These are phyloP conservation scores for Centruroides sculpturatus DNA, from an alignment of 1,140 invertebrate species.

Conservation along the genomic window DNA sequence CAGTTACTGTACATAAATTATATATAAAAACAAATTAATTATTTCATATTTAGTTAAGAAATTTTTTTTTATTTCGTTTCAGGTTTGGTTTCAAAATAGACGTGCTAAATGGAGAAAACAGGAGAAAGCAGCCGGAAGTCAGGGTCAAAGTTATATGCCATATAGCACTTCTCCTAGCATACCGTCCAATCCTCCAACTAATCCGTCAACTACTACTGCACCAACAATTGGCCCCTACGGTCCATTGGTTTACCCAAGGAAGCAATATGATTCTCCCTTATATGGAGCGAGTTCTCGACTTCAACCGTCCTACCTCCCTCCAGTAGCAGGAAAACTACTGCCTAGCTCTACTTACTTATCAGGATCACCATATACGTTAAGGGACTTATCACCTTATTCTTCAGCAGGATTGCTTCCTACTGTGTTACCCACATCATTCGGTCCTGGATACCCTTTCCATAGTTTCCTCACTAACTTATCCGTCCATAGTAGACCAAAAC, in stretches of 20 bases:
- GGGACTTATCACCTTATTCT: constrained; percentile 10
- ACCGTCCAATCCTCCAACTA: constrained; percentile 6
- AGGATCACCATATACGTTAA: constrained; percentile 3
- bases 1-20: no score
- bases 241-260: constrained; percentile 6
- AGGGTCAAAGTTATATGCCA: constrained; percentile 12
- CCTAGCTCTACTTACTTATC: constrained; percentile 4
- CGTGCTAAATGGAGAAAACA: constrained; percentile 80
- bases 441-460: constrained; percentile 30
- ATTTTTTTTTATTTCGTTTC: constrained; percentile 19
- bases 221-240: not conserved
- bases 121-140: constrained; percentile 16
- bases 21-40: not conserved
- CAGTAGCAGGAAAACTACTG: constrained; percentile 1
- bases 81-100: constrained; percentile 93
- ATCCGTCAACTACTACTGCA: not conserved
- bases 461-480: constrained; percentile 66
- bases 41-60: not conserved
- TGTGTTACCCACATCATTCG: constrained; percentile 44
- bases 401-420: constrained; percentile 5
- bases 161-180: constrained; percentile 8
- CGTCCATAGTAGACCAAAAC: constrained; percentile 39
- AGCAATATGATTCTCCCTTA: constrained; percentile 3
- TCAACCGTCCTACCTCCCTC: constrained; percentile 6
- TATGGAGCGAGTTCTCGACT: not conserved